phyloP scores from a whole-genome alignment of 2,888 invertebrate species.

The Tetranychus piercei region DNA sequence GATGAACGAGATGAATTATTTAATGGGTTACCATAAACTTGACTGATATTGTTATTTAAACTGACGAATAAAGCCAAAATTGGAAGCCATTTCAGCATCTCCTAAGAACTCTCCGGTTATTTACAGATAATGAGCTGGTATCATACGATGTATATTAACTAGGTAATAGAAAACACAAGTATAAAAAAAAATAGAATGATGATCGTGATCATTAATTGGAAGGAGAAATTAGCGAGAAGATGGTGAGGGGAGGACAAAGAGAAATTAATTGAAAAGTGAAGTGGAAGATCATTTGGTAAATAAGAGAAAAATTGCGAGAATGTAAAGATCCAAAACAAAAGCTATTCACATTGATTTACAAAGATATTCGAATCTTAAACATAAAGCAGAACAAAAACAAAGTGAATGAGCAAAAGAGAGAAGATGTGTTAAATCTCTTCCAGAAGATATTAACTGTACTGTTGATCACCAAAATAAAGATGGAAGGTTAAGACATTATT shows the following conservation, averaged over 20 bases:
- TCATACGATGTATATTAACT: not conserved
- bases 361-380: not conserved
- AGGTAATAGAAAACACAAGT: not conserved
- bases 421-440: not conserved
- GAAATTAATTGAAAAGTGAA: not conserved
- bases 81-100: not conserved
- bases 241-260: not conserved
- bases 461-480: not conserved
- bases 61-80: not conserved
- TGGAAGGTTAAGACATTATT: not conserved
- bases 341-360: not conserved
- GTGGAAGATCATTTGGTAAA: not conserved
- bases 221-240: not conserved
- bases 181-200: not conserved
- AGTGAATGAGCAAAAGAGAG: not conserved
- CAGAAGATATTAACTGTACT: not conserved
- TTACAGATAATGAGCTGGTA: not conserved
- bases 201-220: not conserved
- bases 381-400: not conserved
- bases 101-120: not conserved
- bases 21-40: not conserved
- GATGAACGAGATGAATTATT: not conserved
- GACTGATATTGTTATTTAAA: not conserved
- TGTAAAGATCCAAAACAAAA: not conserved
- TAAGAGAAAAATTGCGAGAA: not conserved